These are phyloP conservation scores for Parazoanthus swiftii DNA, from an alignment of 92 coral and sea anemone genomes.

Conservation along the genomic window DNA sequence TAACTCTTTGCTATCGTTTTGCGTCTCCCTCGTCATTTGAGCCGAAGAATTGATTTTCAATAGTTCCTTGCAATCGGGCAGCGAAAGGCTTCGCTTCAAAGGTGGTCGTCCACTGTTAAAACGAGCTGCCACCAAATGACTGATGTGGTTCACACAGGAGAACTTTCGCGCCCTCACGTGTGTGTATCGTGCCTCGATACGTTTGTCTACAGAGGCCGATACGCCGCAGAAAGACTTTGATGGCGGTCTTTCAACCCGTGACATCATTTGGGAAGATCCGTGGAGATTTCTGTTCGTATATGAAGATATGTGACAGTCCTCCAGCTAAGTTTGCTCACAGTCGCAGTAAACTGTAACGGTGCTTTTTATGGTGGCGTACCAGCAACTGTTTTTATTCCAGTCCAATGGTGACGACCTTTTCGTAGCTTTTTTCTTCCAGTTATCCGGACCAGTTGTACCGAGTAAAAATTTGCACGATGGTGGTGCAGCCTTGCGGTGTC, in stretches of 20 bases:
- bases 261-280: background rate
- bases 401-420: background rate
- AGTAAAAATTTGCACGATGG: no score
- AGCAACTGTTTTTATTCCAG: background rate
- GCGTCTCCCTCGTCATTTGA: constrained; percentile 23
- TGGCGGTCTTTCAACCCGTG: constrained; percentile 31
- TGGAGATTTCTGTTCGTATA: background rate
- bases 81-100: constrained; percentile 66
- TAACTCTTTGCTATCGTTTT: constrained; percentile 40
- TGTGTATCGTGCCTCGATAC: constrained; percentile 60
- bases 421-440: background rate
- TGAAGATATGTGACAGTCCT: background rate
- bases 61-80: constrained; percentile 83
- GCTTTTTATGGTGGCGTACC: background rate
- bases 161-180: constrained; percentile 21
- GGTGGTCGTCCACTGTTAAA: background rate
- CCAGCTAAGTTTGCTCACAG: background rate
- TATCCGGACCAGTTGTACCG: no score
- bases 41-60: constrained; percentile 44
- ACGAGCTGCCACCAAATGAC: constrained; percentile 5
- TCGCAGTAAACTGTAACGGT: background rate
- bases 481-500: no score
- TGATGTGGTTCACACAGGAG: constrained; percentile 25
- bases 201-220: constrained; percentile 64
- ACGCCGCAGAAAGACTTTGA: constrained; percentile 75